phyloP scores from a whole-genome alignment of 2,797 vertebrate species.

The Pseudocheirus occidentalis region DNA sequence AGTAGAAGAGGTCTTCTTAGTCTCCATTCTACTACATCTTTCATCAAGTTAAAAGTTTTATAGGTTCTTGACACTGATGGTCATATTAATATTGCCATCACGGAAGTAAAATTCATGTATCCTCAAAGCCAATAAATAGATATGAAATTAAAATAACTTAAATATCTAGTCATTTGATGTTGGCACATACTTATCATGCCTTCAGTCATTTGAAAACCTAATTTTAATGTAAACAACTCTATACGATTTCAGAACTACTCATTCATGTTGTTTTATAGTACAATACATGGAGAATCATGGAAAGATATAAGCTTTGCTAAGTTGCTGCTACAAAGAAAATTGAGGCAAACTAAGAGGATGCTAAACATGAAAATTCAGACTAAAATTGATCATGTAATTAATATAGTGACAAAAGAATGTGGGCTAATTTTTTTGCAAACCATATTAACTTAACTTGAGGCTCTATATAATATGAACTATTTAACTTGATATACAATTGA shows the following conservation, averaged over 20 bases:
- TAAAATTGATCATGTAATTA: background rate
- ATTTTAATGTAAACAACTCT: constrained; percentile 45
- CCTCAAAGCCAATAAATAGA: constrained; percentile 34
- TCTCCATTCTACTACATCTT: constrained; percentile 33
- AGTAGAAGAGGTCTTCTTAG: background rate
- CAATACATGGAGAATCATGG: constrained; percentile 10
- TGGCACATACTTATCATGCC: background rate
- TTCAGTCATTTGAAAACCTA: constrained; percentile 44
- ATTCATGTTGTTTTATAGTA: background rate
- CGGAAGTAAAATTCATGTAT: constrained; percentile 11
- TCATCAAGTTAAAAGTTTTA: constrained; percentile 47
- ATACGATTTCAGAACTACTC: constrained; percentile 12
- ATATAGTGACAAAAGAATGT: background rate
- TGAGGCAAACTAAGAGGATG: background rate
- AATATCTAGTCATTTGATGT: background rate
- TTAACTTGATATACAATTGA: constrained; percentile 34
- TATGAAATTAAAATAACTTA: constrained; percentile 27
- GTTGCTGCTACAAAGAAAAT: constrained; percentile 4
- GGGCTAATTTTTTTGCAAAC: constrained; percentile 22
- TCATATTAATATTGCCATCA: background rate
- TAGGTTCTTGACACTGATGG: background rate
- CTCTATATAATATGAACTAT: constrained; percentile 12
- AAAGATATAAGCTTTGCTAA: constrained; percentile 8
- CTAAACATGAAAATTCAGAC: background rate
- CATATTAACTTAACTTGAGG: constrained; percentile 52